Evolutionary conservation across 2,797 vertebrate genomes (phyloP).

Genomic region (Anabas testudineus): DNA sequence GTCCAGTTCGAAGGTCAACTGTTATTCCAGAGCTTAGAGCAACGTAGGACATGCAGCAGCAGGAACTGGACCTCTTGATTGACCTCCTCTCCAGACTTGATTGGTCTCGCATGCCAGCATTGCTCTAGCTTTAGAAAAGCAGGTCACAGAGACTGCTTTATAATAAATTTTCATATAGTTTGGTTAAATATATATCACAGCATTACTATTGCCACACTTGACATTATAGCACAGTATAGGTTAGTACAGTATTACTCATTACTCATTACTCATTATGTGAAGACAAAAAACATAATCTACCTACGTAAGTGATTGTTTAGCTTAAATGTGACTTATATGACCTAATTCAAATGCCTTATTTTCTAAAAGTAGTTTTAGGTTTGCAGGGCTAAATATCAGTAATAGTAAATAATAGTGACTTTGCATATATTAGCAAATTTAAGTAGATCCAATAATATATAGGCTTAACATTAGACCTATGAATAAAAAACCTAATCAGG

Average conservation of each 20-base stretch:
- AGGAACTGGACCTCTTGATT: slow-evolving; percentile 60
- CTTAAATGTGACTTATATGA: neutral
- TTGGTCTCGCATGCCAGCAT: slow-evolving; percentile 52
- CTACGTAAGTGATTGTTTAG: neutral
- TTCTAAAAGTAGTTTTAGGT: neutral
- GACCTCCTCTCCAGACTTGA: slow-evolving; percentile 42
- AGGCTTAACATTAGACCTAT: neutral
- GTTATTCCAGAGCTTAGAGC: slow-evolving; percentile 70
- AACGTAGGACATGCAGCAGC: slow-evolving; percentile 54
- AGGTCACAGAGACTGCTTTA: slow-evolving; percentile 4
- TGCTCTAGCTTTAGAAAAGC: neutral
- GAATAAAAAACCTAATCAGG: neutral
- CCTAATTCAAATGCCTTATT: neutral
- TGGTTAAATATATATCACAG: neutral
- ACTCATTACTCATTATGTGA: too few relatives aligned
- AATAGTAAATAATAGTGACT: too few relatives aligned
- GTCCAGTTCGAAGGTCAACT: slow-evolving; percentile 78
- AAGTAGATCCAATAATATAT: too few relatives aligned
- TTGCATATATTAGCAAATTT: too few relatives aligned
- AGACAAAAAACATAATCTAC: too few relatives aligned
- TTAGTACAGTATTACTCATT: too few relatives aligned
- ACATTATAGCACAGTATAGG: too few relatives aligned
- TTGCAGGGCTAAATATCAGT: neutral
- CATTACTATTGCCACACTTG: slow-evolving; percentile 6
- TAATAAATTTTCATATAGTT: slow-evolving; percentile 1